Percentiles rank a stretch among this genome's conserved stretches.
Conservation (phyloP, 2,797 vertebrate species). For the Danio choprae region DNA sequence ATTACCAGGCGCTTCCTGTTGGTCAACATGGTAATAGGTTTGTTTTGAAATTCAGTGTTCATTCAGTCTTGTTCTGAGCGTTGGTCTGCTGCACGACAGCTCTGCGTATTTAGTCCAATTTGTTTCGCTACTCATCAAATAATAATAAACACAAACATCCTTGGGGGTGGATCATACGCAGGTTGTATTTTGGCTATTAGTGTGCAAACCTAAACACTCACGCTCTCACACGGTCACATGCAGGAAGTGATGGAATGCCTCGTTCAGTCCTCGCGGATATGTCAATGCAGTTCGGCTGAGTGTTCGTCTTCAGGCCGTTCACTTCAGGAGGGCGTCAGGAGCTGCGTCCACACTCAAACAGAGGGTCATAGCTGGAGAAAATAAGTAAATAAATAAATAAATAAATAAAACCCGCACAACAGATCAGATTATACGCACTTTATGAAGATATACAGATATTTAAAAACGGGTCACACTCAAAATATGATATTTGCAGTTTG, state of each 20-base stretch:
- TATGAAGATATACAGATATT: not conserved
- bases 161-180: slow-evolving; percentile 67
- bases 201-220: slow-evolving; percentile 53
- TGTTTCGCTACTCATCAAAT: slow-evolving; percentile 34
- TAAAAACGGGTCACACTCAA: too few species aligned
- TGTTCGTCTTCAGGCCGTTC: slow-evolving; percentile 32
- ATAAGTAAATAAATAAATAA: not conserved
- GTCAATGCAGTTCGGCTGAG: slow-evolving; percentile 42
- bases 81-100: slow-evolving; percentile 36
- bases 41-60: slow-evolving; percentile 35
- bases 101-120: not conserved
- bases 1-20: slow-evolving; percentile 55
- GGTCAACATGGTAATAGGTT: slow-evolving; percentile 33
- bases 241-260: slow-evolving; percentile 71
- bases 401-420: too few species aligned
- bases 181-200: slow-evolving; percentile 44
- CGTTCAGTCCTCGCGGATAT: slow-evolving; percentile 42
- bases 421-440: not conserved
- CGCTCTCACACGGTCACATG: slow-evolving; percentile 25
- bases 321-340: not conserved
- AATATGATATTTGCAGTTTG: too few species aligned
- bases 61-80: slow-evolving; percentile 19
- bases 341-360: slow-evolving; percentile 24
- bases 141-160: slow-evolving; percentile 59
- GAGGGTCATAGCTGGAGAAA: slow-evolving; percentile 57